phyloP scores from a whole-genome alignment of 2,797 vertebrate species.

The Rhincodon typus region DNA sequence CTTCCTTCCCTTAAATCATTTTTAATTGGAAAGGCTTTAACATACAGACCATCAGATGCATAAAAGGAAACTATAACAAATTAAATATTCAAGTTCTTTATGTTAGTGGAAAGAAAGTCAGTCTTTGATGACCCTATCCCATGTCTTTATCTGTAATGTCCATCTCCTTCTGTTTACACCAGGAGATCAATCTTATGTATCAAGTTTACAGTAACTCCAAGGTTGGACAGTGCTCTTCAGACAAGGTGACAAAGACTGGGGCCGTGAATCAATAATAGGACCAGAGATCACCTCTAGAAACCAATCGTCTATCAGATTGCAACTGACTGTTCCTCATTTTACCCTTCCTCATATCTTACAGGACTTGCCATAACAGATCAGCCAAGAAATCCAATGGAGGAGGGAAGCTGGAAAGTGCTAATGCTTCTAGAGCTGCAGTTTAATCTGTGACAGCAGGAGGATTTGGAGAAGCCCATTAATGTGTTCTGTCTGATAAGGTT shows the following conservation, averaged over 20 bases:
- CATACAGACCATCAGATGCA: background rate
- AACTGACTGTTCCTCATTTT: conserved; percentile 84
- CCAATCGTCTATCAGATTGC: conserved; percentile 82
- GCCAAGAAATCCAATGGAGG: conserved; percentile 79
- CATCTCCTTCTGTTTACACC: conserved; percentile 47
- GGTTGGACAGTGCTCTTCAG: conserved; percentile 50
- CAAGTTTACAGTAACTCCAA: conserved; percentile 52
- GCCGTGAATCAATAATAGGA: conserved; percentile 60
- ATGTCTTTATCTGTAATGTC: conserved; percentile 43
- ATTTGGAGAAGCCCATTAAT: conserved; percentile 96
- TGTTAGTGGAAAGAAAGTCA: background rate
- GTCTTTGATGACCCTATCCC: background rate
- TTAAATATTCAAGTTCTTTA: background rate
- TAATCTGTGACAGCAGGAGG: conserved; percentile 88
- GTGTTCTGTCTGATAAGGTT: conserved; percentile 82
- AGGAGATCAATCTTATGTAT: conserved; percentile 53
- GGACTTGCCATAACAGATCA: conserved; percentile 75
- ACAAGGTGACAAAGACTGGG: conserved; percentile 59
- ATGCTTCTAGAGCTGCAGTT: conserved; percentile 66
- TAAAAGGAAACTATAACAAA: background rate
- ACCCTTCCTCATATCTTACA: conserved; percentile 74
- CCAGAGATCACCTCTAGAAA: conserved; percentile 70
- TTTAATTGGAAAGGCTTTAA: background rate
- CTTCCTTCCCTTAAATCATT: background rate
- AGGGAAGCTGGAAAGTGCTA: conserved; percentile 69